phyloP scores from a whole-genome alignment of 2,113 vertebrate species.

The Orthonyx spaldingii region DNA sequence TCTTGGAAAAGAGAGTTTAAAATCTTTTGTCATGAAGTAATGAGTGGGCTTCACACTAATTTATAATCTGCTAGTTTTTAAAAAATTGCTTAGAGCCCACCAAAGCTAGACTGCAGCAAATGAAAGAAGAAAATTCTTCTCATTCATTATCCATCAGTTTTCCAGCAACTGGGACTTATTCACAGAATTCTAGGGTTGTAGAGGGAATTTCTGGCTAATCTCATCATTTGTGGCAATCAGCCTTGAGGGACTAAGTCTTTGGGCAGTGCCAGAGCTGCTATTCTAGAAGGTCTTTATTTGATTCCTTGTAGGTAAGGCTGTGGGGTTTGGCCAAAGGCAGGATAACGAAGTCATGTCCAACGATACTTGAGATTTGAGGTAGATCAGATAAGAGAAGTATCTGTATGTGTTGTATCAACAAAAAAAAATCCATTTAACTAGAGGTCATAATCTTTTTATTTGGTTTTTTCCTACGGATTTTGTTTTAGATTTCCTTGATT shows the following conservation, averaged over 20 bases:
- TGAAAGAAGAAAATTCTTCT: neutral
- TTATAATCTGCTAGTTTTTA: neutral
- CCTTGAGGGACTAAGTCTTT: neutral
- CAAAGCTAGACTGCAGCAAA: neutral
- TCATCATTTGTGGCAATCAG: neutral
- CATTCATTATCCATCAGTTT: neutral
- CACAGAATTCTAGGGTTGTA: neutral
- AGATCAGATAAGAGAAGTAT: neutral
- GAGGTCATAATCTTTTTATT: neutral
- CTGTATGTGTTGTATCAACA: neutral
- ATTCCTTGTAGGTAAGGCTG: neutral
- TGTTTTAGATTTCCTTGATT: neutral
- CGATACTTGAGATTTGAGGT: neutral
- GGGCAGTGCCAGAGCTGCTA: neutral
- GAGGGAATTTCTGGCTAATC: neutral
- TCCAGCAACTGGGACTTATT: neutral
- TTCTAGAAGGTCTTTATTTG: neutral
- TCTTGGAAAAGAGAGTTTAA: neutral
- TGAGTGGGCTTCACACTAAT: fast-evolving
- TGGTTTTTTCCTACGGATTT: neutral
- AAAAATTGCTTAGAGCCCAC: neutral
- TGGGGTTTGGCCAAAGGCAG: neutral
- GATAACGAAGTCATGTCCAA: neutral
- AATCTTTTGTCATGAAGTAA: neutral
- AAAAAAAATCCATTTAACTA: neutral